Percentiles rank a stretch among this genome's conserved stretches.
Evolutionary conservation across 2,888 invertebrate species (phyloP).

Genomic region (Philereme transversata): DNA sequence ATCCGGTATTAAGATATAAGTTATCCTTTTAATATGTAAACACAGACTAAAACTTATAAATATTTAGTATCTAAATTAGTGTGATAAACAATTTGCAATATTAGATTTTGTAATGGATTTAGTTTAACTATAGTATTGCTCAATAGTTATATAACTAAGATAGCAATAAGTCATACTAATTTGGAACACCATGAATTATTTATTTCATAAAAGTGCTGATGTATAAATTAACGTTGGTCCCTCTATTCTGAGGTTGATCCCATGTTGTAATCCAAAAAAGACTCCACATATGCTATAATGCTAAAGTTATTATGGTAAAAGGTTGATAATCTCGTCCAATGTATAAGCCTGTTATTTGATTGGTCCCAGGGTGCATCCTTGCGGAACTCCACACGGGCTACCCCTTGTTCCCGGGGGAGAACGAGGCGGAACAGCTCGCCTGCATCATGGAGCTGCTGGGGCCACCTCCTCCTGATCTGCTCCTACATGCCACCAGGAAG

Average conservation of each 20-base stretch:
- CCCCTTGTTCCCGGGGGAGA: constrained; percentile 98
- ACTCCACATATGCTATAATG: too few species aligned
- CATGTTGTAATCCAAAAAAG: too few species aligned
- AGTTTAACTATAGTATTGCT: not conserved
- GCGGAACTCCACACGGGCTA: constrained; percentile 98
- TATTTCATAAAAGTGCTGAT: not conserved
- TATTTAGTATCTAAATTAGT: constrained; percentile 1
- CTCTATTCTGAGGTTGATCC: too few species aligned
- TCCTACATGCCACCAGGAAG: constrained; percentile 93
- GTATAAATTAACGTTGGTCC: too few species aligned
- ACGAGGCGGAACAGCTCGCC: constrained; percentile 97
- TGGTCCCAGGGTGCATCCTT: constrained; percentile 91
- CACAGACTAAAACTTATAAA: constrained; percentile 8
- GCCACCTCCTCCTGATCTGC: constrained; percentile 93
- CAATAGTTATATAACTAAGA: not conserved
- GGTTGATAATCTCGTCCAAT: not conserved
- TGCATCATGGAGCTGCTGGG: constrained; percentile 98
- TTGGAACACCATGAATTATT: not conserved
- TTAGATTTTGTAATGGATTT: constrained; percentile 11
- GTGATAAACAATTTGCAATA: constrained; percentile 7
- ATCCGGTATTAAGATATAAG: not conserved
- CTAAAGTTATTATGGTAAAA: too few species aligned
- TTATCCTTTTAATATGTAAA: constrained; percentile 1
- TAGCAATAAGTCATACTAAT: not conserved
- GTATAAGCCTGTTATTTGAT: constrained; percentile 1